Conservation (phyloP, 1,140 invertebrate genomes). For the Apis florea region DNA sequence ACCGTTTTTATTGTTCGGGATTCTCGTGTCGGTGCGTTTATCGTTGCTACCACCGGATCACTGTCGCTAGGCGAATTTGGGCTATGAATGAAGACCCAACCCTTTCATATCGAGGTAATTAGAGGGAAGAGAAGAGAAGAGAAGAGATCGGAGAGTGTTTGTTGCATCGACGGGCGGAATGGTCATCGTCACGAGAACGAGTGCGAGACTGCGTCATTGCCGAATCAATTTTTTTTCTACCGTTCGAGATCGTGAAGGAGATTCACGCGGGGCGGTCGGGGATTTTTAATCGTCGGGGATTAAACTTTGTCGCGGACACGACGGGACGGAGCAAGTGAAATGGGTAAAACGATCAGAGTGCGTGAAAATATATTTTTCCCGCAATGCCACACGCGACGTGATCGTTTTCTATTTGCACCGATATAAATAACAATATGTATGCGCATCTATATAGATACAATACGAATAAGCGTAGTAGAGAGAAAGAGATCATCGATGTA, state of each 20-base stretch:
- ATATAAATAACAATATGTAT: neutral
- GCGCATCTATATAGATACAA: too few species aligned
- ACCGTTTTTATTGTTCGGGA: neutral
- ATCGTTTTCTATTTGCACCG: neutral
- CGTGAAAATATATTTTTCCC: slow-evolving; percentile 10
- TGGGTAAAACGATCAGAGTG: slow-evolving; percentile 24
- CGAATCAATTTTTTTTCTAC: slow-evolving; percentile 45
- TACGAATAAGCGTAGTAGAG: too few species aligned
- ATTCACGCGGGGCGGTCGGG: slow-evolving; percentile 1
- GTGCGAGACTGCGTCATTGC: slow-evolving; percentile 40
- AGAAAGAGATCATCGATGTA: too few species aligned
- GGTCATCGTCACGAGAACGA: slow-evolving; percentile 33
- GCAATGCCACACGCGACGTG: neutral
- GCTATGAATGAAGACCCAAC: slow-evolving; percentile 87
- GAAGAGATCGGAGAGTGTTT: neutral
- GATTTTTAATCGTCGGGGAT: neutral
- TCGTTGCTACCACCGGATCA: slow-evolving; percentile 34
- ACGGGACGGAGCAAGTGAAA: neutral
- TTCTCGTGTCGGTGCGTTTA: neutral
- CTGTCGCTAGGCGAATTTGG: slow-evolving; percentile 70
- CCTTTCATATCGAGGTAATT: slow-evolving; percentile 87
- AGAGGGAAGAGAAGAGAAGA: neutral
- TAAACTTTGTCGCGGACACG: neutral
- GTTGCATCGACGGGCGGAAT: slow-evolving; percentile 30
- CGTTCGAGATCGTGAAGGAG: neutral